Evolutionary conservation across 2,113 vertebrate species (phyloP).

Genomic region (Caretta caretta): DNA sequence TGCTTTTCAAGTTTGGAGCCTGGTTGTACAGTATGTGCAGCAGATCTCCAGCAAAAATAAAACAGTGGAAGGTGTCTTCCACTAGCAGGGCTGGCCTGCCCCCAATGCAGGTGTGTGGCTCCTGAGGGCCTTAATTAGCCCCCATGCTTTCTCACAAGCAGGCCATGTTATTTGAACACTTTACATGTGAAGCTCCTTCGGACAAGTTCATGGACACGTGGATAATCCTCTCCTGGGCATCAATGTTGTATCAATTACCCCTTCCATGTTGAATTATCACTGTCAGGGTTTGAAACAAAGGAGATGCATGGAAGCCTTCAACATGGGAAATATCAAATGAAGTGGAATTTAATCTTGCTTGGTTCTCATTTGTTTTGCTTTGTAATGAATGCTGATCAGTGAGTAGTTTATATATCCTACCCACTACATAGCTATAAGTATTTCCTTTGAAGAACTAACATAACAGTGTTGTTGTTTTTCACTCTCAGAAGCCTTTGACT

Average conservation of each 20-base stretch:
- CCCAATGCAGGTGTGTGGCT: not conserved
- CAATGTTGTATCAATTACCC: conserved; percentile 80
- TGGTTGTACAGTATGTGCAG: not conserved
- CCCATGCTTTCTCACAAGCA: not conserved
- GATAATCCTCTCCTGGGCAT: conserved; percentile 74
- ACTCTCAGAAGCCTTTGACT: not conserved
- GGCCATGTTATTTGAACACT: conserved; percentile 30
- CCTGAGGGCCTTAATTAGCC: conserved; percentile 56
- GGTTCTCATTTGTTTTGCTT: conserved; percentile 54
- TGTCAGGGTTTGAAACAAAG: conserved; percentile 72
- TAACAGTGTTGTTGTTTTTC: not conserved
- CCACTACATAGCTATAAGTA: not conserved
- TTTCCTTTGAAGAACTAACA: not conserved
- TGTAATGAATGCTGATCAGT: conserved; percentile 65
- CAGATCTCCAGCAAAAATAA: not conserved
- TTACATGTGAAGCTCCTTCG: conserved; percentile 49
- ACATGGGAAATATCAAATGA: conserved; percentile 72
- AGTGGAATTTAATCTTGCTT: conserved; percentile 31
- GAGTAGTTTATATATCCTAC: conserved; percentile 16
- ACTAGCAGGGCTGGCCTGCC: not conserved
- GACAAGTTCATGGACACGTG: conserved; percentile 51
- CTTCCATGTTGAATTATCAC: conserved; percentile 70
- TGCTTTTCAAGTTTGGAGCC: not conserved
- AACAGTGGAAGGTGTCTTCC: not conserved
- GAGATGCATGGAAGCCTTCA: conserved; percentile 70